Conservation (phyloP, 64 coral and sea anemone species). For the Stichodactyla mertensii region DNA sequence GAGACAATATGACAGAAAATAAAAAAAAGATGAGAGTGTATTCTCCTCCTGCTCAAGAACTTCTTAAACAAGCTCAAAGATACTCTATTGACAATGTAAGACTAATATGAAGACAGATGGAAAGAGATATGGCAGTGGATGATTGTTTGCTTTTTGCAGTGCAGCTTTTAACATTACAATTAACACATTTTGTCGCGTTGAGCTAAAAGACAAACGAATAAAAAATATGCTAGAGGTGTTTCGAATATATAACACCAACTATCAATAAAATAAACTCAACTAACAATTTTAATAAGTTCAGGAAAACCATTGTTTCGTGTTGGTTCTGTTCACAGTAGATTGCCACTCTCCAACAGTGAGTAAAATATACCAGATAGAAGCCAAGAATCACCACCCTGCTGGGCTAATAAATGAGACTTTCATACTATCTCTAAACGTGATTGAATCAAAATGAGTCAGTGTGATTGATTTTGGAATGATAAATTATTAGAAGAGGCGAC, state of each 20-base stretch:
- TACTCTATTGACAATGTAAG: background rate
- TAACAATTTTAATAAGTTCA: background rate
- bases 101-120: background rate
- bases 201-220: background rate
- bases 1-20: too few species aligned
- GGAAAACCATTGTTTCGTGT: background rate
- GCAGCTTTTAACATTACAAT: background rate
- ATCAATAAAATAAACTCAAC: background rate
- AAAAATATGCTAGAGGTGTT: background rate
- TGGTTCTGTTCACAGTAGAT: background rate
- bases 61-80: background rate
- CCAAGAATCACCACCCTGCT: background rate
- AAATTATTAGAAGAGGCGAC: background rate
- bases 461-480: background rate
- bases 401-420: background rate
- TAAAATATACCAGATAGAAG: background rate
- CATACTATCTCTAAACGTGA: background rate
- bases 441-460: constrained; percentile 5
- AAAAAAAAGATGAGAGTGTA: background rate
- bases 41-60: background rate
- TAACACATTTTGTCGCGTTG: background rate
- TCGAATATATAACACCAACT: background rate
- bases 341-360: background rate
- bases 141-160: too few species aligned
- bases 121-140: too few species aligned